phyloP scores from a whole-genome alignment of 2,888 invertebrate species.

The Sarcophaga rosellei region DNA sequence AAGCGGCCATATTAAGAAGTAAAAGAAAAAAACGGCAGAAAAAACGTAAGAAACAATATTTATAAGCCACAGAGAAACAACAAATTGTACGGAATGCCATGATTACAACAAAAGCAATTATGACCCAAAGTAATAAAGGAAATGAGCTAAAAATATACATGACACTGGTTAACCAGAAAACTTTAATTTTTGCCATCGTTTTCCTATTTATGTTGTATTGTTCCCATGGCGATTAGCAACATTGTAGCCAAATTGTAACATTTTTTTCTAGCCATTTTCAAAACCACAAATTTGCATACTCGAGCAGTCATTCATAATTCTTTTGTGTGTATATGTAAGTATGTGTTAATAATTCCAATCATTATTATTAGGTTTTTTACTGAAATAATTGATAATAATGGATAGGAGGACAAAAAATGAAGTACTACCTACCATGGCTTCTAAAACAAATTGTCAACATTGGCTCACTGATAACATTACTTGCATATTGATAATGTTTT shows the following conservation, averaged over 20 bases:
- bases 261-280: no score
- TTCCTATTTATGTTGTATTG: not conserved
- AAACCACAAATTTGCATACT: not conserved
- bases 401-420: not conserved
- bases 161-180: slow-evolving; percentile 48
- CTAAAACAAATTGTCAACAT: slow-evolving; percentile 53
- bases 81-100: not conserved
- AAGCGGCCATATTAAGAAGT: not conserved
- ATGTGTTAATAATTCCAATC: slow-evolving; percentile 13
- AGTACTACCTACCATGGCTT: not conserved
- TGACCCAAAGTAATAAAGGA: slow-evolving; percentile 17
- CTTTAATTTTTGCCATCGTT: no score
- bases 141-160: not conserved
- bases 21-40: not conserved
- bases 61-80: not conserved
- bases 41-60: not conserved
- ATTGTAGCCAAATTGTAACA: not conserved
- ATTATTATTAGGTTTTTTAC: slow-evolving; percentile 5
- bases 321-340: not conserved
- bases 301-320: slow-evolving; percentile 11
- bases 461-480: slow-evolving; percentile 38
- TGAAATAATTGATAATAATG: not conserved
- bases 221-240: not conserved
- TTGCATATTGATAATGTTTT: slow-evolving; percentile 48
- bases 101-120: slow-evolving; percentile 20